Evolutionary conservation across 2,113 vertebrate species (phyloP).

Genomic region (Festucalex cinctus): DNA sequence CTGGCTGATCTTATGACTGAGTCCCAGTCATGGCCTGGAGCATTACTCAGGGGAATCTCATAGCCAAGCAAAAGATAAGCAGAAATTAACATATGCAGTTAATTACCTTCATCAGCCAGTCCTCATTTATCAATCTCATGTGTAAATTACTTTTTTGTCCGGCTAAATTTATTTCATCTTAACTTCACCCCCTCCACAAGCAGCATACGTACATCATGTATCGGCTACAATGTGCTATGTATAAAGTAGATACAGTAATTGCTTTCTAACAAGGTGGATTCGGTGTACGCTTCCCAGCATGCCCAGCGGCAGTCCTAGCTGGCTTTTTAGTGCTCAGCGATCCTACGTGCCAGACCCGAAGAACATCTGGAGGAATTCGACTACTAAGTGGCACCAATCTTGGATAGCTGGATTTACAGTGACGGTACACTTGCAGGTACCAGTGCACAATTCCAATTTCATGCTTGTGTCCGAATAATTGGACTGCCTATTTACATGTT

Average conservation of each 20-base stretch:
- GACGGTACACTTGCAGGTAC: neutral
- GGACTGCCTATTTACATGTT: neutral
- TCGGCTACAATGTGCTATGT: slow-evolving; percentile 25
- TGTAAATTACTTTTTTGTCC: slow-evolving; percentile 65
- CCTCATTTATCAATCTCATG: slow-evolving; percentile 62
- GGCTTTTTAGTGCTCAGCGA: slow-evolving; percentile 37
- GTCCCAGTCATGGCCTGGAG: slow-evolving; percentile 34
- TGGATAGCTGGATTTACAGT: neutral
- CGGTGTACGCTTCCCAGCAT: slow-evolving; percentile 23
- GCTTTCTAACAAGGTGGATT: slow-evolving; percentile 51
- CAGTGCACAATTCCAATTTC: neutral
- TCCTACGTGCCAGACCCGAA: slow-evolving; percentile 36
- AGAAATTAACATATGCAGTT: slow-evolving; percentile 62
- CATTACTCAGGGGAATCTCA: slow-evolving; percentile 42
- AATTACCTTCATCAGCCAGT: slow-evolving; percentile 61
- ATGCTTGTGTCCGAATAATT: neutral
- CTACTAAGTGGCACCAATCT: slow-evolving; percentile 47
- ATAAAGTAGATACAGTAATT: slow-evolving; percentile 52
- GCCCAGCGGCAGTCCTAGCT: slow-evolving; percentile 39
- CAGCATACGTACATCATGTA: slow-evolving; percentile 6
- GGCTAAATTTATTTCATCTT: slow-evolving; percentile 62
- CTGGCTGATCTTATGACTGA: slow-evolving; percentile 24
- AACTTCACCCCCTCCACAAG: neutral
- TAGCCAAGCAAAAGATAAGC: slow-evolving; percentile 57
- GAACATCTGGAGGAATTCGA: slow-evolving; percentile 41